A percentile compares a stretch with the other conserved stretches of the same genome.
Conservation (phyloP, 2,113 vertebrate species). For the Cyphomyrus plagiostoma region DNA sequence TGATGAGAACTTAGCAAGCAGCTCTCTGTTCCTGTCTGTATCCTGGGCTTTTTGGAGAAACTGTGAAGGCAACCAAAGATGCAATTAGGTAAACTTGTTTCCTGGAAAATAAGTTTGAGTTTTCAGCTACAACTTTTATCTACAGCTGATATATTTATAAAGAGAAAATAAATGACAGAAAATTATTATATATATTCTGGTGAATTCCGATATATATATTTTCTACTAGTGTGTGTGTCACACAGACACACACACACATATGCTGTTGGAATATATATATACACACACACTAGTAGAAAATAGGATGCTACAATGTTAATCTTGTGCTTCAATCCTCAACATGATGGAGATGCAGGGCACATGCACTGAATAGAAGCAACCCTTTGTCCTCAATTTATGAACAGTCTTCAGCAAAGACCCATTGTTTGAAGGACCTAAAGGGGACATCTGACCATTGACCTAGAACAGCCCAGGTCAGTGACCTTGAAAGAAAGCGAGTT, state of each 20-base stretch:
- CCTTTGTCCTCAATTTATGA: slow-evolving; percentile 4
- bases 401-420: not conserved
- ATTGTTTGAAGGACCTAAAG: not conserved
- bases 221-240: no score
- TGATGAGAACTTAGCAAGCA: not conserved
- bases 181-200: not conserved
- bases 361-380: not conserved
- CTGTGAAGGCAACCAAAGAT: not conserved
- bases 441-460: not conserved
- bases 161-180: not conserved
- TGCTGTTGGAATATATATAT: no score
- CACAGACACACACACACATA: no score
- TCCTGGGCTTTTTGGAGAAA: not conserved
- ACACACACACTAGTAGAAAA: not conserved
- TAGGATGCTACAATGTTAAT: not conserved
- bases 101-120: not conserved
- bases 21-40: not conserved
- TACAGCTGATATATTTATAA: not conserved
- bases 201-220: not conserved
- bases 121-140: not conserved
- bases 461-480: slow-evolving; percentile 1
- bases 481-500: not conserved
- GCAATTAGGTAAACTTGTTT: not conserved
- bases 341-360: not conserved
- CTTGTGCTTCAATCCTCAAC: not conserved